Evolutionary conservation across 2,888 invertebrate species (phyloP).

Genomic region (Pharmacophagus antenor): DNA sequence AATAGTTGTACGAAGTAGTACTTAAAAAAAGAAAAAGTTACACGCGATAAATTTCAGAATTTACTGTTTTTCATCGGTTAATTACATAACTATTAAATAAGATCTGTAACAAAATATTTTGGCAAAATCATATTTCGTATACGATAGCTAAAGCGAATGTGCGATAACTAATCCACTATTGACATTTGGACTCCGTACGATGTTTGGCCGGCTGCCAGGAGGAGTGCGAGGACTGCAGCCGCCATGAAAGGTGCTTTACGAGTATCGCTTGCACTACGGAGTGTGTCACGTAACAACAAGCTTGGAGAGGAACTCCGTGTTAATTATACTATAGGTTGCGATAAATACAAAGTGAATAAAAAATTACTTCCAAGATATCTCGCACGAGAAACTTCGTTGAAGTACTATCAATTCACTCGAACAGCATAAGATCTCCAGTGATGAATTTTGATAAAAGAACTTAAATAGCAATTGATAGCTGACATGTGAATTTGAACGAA

Average conservation of each 20-base stretch:
- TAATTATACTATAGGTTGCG: neutral
- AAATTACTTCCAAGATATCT: neutral
- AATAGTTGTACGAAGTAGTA: too few relatives aligned
- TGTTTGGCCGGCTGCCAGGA: slow-evolving; percentile 60
- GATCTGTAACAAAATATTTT: slow-evolving; percentile 5
- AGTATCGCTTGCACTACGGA: slow-evolving; percentile 5
- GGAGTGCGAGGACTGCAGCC: slow-evolving; percentile 30
- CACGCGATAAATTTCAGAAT: too few relatives aligned
- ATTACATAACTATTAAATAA: slow-evolving; percentile 8
- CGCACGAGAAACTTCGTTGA: neutral
- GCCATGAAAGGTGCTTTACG: slow-evolving; percentile 29
- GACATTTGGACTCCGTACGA: slow-evolving; percentile 62
- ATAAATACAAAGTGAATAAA: neutral
- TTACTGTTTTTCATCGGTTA: too few relatives aligned
- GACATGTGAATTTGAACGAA: too few relatives aligned
- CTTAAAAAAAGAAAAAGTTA: too few relatives aligned
- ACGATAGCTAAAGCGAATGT: slow-evolving; percentile 5
- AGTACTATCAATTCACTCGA: neutral
- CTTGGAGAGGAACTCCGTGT: neutral
- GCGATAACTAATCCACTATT: slow-evolving; percentile 51
- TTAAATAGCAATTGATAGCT: too few relatives aligned
- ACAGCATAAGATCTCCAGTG: too few relatives aligned
- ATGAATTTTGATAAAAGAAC: too few relatives aligned
- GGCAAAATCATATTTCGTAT: slow-evolving; percentile 12
- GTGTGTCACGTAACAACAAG: slow-evolving; percentile 7